phyloP scores from a whole-genome alignment of 2,888 invertebrate species.

The Formica aserva region DNA sequence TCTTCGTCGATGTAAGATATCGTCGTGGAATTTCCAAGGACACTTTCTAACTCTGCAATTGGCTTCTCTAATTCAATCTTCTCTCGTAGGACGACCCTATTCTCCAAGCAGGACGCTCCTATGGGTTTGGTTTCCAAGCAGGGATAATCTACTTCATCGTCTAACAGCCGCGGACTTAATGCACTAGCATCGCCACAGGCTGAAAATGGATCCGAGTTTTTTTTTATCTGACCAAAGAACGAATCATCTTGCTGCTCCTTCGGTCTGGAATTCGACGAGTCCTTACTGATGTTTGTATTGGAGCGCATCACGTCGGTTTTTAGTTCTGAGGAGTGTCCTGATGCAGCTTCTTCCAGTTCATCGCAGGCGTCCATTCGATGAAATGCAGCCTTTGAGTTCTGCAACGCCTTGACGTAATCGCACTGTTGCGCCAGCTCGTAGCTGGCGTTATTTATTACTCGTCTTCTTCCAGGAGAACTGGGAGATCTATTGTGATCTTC shows the following conservation, averaged over 20 bases:
- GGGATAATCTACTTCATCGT: constrained; percentile 83
- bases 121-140: constrained; percentile 84
- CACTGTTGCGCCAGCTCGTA: constrained; percentile 83
- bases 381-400: constrained; percentile 71
- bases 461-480: constrained; percentile 62
- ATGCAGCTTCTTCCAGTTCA: constrained; percentile 76
- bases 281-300: constrained; percentile 68
- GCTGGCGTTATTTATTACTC: constrained; percentile 80
- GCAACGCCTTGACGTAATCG: constrained; percentile 79
- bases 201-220: constrained; percentile 85
- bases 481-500: constrained; percentile 49
- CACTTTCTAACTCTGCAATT: constrained; percentile 14
- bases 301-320: constrained; percentile 75
- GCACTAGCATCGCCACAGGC: constrained; percentile 81
- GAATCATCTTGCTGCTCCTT: constrained; percentile 73
- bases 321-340: constrained; percentile 66
- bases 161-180: constrained; percentile 65
- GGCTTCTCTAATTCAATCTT: constrained; percentile 25
- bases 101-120: constrained; percentile 69
- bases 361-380: constrained; percentile 83
- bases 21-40: constrained; percentile 19
- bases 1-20: neutral
- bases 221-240: constrained; percentile 83
- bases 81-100: constrained; percentile 52
- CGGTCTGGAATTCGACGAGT: constrained; percentile 71